Percentiles rank a stretch among this genome's conserved stretches.
Evolutionary conservation across 2,888 invertebrate genomes (phyloP).

Genomic region (Drepana falcataria): DNA sequence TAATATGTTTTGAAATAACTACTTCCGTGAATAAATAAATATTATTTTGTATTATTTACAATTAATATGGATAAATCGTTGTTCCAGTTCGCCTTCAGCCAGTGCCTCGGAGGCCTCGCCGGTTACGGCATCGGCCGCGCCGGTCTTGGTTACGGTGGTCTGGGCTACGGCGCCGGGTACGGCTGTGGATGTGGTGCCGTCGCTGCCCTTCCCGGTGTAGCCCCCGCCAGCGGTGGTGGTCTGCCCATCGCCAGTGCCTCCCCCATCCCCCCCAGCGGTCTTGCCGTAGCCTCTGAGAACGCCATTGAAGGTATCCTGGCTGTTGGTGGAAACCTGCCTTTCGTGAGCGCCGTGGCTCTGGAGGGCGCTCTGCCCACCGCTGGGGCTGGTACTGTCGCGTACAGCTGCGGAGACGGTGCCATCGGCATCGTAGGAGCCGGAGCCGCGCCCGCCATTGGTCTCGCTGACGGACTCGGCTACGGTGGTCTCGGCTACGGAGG

Average conservation of each 20-base stretch:
- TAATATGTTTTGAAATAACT: not conserved
- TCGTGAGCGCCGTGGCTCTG: conserved; percentile 36
- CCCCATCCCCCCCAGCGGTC: conserved; percentile 31
- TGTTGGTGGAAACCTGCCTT: conserved; percentile 36
- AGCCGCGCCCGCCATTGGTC: conserved; percentile 1
- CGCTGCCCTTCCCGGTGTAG: conserved; percentile 2
- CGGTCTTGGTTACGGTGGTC: too few species aligned
- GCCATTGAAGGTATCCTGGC: conserved; percentile 32
- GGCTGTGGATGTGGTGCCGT: conserved; percentile 4
- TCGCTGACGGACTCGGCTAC: conserved; percentile 4
- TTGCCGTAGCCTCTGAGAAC: conserved; percentile 34
- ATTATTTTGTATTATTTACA: not conserved
- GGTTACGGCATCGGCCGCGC: not conserved
- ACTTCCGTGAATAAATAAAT: not conserved
- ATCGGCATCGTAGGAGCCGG: conserved; percentile 4
- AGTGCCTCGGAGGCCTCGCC: conserved; percentile 7
- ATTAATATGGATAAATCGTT: too few species aligned
- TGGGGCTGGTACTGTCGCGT: conserved; percentile 30
- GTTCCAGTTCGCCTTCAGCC: conserved; percentile 12
- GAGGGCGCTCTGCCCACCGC: conserved; percentile 30
- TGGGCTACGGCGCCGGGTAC: not conserved
- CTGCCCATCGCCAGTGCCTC: conserved; percentile 28
- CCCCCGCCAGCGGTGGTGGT: conserved; percentile 14
- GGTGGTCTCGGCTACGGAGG: conserved; percentile 10
- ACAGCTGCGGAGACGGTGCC: conserved; percentile 25